Evolutionary conservation across 1,140 invertebrate species (phyloP).

Genomic region (Drosophila mauritiana): DNA sequence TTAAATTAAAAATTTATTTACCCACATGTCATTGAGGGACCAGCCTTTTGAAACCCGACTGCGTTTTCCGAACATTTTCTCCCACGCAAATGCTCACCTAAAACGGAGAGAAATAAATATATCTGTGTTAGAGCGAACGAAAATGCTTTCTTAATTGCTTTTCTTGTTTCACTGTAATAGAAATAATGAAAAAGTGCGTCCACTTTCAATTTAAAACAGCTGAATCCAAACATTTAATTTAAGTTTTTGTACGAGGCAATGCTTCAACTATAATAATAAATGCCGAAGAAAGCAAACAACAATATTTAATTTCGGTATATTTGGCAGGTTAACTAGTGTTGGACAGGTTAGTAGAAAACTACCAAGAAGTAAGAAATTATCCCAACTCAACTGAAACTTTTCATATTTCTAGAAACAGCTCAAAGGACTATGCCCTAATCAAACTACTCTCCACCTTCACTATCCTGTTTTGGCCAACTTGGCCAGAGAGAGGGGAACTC

Average conservation of each 20-base stretch:
- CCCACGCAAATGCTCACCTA: slow-evolving; percentile 23
- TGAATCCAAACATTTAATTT: no score
- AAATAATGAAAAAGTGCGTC: no score
- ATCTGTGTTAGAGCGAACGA: background rate
- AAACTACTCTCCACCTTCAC: slow-evolving; percentile 18
- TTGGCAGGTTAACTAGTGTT: background rate
- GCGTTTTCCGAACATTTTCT: slow-evolving; percentile 1
- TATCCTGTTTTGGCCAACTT: slow-evolving; percentile 8
- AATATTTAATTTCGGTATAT: background rate
- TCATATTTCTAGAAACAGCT: slow-evolving; percentile 17
- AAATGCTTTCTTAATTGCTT: background rate
- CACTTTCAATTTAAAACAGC: no score
- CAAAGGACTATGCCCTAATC: slow-evolving; percentile 21
- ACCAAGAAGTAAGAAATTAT: slow-evolving; percentile 22
- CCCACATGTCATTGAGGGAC: slow-evolving; percentile 39
- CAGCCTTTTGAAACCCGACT: slow-evolving; percentile 11
- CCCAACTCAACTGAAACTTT: slow-evolving; percentile 23
- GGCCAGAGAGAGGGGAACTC: slow-evolving; percentile 15
- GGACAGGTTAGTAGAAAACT: background rate
- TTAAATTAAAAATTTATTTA: slow-evolving; percentile 79
- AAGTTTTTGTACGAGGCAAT: background rate
- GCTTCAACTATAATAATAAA: background rate
- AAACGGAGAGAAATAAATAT: slow-evolving; percentile 20
- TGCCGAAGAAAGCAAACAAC: background rate
- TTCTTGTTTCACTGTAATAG: background rate